phyloP scores from a whole-genome alignment of 2,888 invertebrate species.

The Drosophila nr. perissopoda region DNA sequence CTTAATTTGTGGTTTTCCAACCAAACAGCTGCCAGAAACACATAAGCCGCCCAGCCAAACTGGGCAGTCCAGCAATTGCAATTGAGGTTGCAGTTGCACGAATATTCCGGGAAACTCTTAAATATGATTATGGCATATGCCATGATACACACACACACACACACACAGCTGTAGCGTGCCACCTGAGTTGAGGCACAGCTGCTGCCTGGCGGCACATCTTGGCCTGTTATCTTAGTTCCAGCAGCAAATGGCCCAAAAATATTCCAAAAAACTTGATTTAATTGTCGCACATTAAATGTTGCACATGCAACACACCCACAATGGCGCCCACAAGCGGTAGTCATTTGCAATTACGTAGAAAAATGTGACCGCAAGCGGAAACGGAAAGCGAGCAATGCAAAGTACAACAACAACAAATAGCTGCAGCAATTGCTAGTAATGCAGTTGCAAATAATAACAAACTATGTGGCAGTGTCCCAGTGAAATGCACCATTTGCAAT shows the following conservation, averaged over 20 bases:
- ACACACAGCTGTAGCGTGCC: slow-evolving; percentile 13
- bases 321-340: slow-evolving; percentile 38
- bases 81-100: slow-evolving; percentile 78
- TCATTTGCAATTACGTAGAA: slow-evolving; percentile 72
- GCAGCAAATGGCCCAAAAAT: neutral
- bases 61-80: slow-evolving; percentile 60
- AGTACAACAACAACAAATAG: slow-evolving; percentile 36
- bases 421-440: slow-evolving; percentile 52
- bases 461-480: slow-evolving; percentile 45
- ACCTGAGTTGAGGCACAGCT: slow-evolving; percentile 20
- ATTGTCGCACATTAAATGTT: slow-evolving; percentile 73
- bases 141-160: slow-evolving; percentile 12
- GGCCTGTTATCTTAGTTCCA: slow-evolving; percentile 22
- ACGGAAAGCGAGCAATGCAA: slow-evolving; percentile 59
- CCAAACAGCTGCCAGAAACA: slow-evolving; percentile 65
- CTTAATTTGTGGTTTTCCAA: slow-evolving; percentile 80
- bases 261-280: slow-evolving; percentile 66
- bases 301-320: slow-evolving; percentile 32
- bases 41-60: slow-evolving; percentile 34
- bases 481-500: slow-evolving; percentile 78
- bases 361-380: slow-evolving; percentile 72
- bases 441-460: slow-evolving; percentile 70
- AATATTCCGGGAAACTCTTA: slow-evolving; percentile 74
- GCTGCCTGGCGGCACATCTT: slow-evolving; percentile 13
- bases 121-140: slow-evolving; percentile 74